Conservation (phyloP, 2,888 invertebrate species). For the Euphydryas editha region DNA sequence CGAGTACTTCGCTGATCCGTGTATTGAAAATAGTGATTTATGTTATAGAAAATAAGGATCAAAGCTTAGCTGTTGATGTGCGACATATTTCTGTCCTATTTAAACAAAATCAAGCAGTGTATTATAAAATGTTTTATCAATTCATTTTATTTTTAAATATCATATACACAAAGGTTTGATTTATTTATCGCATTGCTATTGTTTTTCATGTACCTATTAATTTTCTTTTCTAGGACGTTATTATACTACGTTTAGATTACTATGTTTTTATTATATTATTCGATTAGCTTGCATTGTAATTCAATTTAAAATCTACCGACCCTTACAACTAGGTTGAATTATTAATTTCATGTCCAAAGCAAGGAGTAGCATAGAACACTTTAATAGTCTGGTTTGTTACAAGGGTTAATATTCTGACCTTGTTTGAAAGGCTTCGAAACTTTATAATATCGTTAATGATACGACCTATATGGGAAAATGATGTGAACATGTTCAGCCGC, state of each 20-base stretch:
- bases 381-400: neutral
- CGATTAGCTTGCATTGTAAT: neutral
- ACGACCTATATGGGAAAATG: neutral
- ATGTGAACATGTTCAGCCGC: neutral
- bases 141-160: no score
- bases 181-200: no score
- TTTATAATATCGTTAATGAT: slow-evolving; percentile 7
- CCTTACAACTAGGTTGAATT: slow-evolving; percentile 3
- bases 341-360: neutral
- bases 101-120: no score
- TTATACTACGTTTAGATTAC: no score
- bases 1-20: neutral
- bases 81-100: no score
- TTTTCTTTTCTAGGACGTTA: no score
- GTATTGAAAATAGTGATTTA: neutral
- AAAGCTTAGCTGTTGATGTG: no score
- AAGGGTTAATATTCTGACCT: slow-evolving; percentile 8
- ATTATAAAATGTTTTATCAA: no score
- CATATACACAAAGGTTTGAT: no score
- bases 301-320: neutral
- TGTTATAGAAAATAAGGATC: neutral
- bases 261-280: neutral
- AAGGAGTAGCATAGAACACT: neutral
- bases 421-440: slow-evolving; percentile 5
- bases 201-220: no score